phyloP scores from a whole-genome alignment of 2,888 invertebrate species.

The Platerodrilus igneus region DNA sequence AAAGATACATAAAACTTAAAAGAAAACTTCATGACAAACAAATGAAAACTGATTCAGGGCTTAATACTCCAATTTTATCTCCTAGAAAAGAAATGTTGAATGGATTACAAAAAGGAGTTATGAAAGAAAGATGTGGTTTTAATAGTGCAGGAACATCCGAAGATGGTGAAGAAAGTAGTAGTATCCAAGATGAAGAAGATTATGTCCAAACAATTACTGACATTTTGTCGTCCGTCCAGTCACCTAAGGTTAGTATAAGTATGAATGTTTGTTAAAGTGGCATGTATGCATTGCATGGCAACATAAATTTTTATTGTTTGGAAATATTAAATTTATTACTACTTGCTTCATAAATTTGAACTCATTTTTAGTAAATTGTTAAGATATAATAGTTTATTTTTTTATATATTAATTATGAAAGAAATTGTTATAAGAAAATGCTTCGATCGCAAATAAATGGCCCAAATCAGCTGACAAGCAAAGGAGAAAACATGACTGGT shows the following conservation, averaged over 20 bases:
- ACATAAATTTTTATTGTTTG: background rate
- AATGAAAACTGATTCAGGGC: slow-evolving; percentile 32
- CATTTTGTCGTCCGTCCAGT: slow-evolving; percentile 67
- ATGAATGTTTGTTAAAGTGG: background rate
- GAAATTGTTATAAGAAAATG: too few relatives aligned
- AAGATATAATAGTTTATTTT: too few relatives aligned
- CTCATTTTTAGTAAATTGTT: too few relatives aligned
- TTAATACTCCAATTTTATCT: slow-evolving; percentile 61
- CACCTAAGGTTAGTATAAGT: slow-evolving; percentile 59
- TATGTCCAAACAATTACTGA: slow-evolving; percentile 66
- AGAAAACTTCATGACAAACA: slow-evolving; percentile 63
- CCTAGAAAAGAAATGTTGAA: slow-evolving; percentile 65
- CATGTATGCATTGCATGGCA: background rate
- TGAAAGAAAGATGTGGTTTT: slow-evolving; percentile 51
- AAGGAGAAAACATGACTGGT: too few relatives aligned
- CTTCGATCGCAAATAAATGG: too few relatives aligned
- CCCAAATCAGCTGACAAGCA: too few relatives aligned
- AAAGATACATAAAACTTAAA: slow-evolving; percentile 72
- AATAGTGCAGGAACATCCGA: slow-evolving; percentile 67
- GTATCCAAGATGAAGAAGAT: slow-evolving; percentile 69
- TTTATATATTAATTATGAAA: too few relatives aligned
- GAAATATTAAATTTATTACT: too few relatives aligned
- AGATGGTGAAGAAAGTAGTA: slow-evolving; percentile 72
- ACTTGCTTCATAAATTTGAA: too few relatives aligned
- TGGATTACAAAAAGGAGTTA: slow-evolving; percentile 46